Evolutionary conservation across 2,113 vertebrate genomes (phyloP).

Genomic region (Microtus montanus): DNA sequence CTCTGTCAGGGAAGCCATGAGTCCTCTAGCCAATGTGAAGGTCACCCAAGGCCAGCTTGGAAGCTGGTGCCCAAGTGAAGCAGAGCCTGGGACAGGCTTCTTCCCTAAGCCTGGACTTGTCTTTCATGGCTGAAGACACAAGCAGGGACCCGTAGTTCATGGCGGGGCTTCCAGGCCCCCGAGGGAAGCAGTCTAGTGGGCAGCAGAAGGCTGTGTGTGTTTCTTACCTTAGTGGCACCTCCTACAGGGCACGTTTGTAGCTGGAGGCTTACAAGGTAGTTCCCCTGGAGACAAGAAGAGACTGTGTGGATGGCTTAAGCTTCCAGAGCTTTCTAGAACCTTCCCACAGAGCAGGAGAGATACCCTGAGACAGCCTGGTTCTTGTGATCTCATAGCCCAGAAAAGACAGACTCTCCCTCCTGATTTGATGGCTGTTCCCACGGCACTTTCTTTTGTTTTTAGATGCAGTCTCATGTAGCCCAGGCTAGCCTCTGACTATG

Average conservation of each 20-base stretch:
- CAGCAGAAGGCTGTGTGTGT: neutral
- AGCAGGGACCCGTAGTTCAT: neutral
- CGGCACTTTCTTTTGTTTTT: neutral
- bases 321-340: neutral
- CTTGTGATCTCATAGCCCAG: neutral
- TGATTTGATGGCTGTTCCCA: neutral
- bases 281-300: neutral
- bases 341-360: neutral
- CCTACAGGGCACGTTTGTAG: neutral
- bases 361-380: neutral
- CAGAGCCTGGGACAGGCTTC: neutral
- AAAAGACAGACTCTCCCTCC: neutral
- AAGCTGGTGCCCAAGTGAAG: neutral
- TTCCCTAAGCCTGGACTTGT: neutral
- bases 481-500: neutral
- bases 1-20: neutral
- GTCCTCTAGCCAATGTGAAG: neutral
- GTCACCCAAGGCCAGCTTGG: neutral
- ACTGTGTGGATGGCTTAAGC: neutral
- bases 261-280: neutral
- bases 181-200: neutral
- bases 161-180: neutral
- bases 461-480: neutral
- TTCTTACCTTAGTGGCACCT: neutral
- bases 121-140: neutral